These are phyloP conservation scores for Triplophysa rosa DNA, from an alignment of 2,113 vertebrate species.

Conservation along the genomic window DNA sequence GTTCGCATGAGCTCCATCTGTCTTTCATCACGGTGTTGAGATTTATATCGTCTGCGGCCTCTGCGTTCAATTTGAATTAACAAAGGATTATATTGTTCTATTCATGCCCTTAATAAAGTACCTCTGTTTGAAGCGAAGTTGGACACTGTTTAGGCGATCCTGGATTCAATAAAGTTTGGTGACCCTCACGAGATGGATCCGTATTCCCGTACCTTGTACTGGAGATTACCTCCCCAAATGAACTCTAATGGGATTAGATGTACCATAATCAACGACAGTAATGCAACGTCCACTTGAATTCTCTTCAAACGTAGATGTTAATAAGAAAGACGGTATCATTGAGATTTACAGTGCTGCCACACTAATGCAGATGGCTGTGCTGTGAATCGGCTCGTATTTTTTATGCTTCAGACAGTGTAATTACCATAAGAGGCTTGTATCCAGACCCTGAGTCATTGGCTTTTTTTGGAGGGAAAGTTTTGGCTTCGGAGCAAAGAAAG, in stretches of 20 bases:
- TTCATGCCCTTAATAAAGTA: slow-evolving; percentile 23
- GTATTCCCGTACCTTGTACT: slow-evolving; percentile 31
- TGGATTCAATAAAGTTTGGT: slow-evolving; percentile 47
- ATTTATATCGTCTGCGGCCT: slow-evolving; percentile 12
- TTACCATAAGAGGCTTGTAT: slow-evolving; percentile 39
- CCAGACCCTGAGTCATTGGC: slow-evolving; percentile 14
- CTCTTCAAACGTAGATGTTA: slow-evolving; percentile 63
- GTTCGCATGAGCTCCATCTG: slow-evolving; percentile 18
- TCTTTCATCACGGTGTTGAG: slow-evolving; percentile 26
- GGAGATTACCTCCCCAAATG: slow-evolving; percentile 59
- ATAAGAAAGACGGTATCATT: slow-evolving; percentile 74
- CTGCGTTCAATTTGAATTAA: slow-evolving; percentile 24
- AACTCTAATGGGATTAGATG: slow-evolving; percentile 73
- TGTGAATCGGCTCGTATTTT: slow-evolving; percentile 61
- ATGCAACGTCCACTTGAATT: slow-evolving; percentile 72
- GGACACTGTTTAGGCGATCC: slow-evolving; percentile 60
- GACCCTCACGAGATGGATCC: slow-evolving; percentile 67
- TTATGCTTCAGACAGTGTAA: slow-evolving; percentile 65
- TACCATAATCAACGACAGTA: slow-evolving; percentile 66
- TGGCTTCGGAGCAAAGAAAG: slow-evolving; percentile 6
- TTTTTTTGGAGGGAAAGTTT: slow-evolving; percentile 15
- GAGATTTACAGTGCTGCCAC: slow-evolving; percentile 66
- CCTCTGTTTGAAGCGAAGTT: slow-evolving; percentile 32
- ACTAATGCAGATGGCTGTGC: slow-evolving; percentile 63
- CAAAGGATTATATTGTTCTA: slow-evolving; percentile 20